Percentiles rank a stretch among this genome's conserved stretches.
Conservation (phyloP, 1,140 invertebrate species). For the Trichogramma pretiosum region DNA sequence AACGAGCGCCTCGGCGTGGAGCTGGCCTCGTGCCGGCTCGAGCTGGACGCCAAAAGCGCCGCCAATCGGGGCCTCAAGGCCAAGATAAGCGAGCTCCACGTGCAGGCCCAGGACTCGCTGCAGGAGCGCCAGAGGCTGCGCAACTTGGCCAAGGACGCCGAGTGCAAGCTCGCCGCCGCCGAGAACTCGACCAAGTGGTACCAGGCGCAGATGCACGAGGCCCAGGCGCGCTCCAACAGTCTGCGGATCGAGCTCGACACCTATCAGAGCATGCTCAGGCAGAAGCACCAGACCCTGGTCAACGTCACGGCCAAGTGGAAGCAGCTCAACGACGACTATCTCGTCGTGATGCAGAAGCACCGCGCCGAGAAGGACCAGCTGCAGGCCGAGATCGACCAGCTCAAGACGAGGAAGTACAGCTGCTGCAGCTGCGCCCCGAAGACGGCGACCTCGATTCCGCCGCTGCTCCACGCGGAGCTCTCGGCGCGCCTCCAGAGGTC, state of each 20-base stretch:
- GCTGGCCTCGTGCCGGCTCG: constrained; percentile 26
- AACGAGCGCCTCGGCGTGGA: constrained; percentile 28
- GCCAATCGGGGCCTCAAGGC: constrained; percentile 31
- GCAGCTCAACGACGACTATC: constrained; percentile 25
- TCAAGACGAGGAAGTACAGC: constrained; percentile 10
- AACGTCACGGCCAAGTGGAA: constrained; percentile 25
- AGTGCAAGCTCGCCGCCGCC: constrained; percentile 18
- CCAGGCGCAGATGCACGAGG: constrained; percentile 26
- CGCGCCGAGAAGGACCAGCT: constrained; percentile 24
- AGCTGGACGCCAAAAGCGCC: constrained; percentile 29
- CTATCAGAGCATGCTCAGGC: constrained; percentile 26
- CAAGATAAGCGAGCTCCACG: constrained; percentile 29
- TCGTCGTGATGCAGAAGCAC: constrained; percentile 18
- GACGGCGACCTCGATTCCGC: too few relatives aligned
- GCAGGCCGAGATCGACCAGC: constrained; percentile 15
- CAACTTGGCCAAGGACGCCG: constrained; percentile 24
- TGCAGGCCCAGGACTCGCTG: constrained; percentile 25
- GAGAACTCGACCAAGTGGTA: constrained; percentile 33
- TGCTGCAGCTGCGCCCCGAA: too few relatives aligned
- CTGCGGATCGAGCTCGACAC: constrained; percentile 29
- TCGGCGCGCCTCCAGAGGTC: too few relatives aligned
- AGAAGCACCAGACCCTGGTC: constrained; percentile 24
- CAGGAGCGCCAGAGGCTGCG: constrained; percentile 29
- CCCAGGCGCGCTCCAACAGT: constrained; percentile 27
- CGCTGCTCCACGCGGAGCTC: too few relatives aligned